These are phyloP conservation scores for Eublepharis macularius DNA, from an alignment of 2,113 vertebrate species.

Conservation along the genomic window DNA sequence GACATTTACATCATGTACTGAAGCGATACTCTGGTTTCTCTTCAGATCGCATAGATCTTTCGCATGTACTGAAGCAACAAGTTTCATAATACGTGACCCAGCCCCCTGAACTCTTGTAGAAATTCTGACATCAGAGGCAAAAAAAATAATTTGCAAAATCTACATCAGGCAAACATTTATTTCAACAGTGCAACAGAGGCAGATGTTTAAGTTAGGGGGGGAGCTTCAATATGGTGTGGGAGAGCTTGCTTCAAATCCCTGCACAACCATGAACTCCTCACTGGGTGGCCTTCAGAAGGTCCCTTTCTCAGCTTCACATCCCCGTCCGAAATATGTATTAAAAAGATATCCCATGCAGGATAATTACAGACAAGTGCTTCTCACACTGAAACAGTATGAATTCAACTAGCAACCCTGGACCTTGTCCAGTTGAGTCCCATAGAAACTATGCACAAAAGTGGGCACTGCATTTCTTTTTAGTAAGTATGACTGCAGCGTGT, in stretches of 20 bases:
- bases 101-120: too few species aligned
- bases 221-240: not conserved
- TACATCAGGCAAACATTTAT: not conserved
- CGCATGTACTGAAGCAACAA: too few species aligned
- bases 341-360: not conserved
- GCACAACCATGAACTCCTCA: not conserved
- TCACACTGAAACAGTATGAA: not conserved
- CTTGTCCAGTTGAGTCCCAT: not conserved
- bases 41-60: too few species aligned
- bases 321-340: not conserved
- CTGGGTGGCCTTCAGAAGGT: not conserved
- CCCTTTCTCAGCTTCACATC: not conserved
- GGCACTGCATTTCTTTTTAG: not conserved
- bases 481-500: not conserved
- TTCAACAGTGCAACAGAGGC: not conserved
- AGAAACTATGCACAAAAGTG: not conserved
- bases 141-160: too few species aligned
- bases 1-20: too few species aligned
- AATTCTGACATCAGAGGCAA: too few species aligned
- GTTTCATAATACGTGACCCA: too few species aligned
- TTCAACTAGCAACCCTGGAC: not conserved
- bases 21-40: too few species aligned
- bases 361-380: not conserved
- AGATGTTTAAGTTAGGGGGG: not conserved
- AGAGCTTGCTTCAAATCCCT: not conserved